Percentiles rank a stretch among this genome's conserved stretches.
Evolutionary conservation across 2,888 invertebrate species (phyloP).

Genomic region (Parochlus steinenii): DNA sequence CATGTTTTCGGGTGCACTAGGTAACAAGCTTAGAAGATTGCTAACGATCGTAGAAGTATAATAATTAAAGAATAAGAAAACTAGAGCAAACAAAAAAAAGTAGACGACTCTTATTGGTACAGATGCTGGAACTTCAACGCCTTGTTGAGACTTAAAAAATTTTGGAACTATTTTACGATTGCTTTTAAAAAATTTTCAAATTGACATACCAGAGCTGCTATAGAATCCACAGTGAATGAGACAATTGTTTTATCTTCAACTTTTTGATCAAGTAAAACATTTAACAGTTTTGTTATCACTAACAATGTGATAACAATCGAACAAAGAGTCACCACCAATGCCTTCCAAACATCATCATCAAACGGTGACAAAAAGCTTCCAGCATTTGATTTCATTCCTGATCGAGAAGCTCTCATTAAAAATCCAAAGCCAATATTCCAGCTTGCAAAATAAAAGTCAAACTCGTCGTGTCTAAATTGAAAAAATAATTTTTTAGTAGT

Average conservation of each 20-base stretch:
- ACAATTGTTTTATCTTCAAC: no score
- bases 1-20: slow-evolving; percentile 22
- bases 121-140: slow-evolving; percentile 21
- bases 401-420: no score
- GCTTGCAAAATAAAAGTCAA: no score
- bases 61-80: slow-evolving; percentile 26
- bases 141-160: slow-evolving; percentile 15
- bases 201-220: slow-evolving; percentile 25
- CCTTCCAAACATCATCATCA: slow-evolving; percentile 21
- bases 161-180: background rate
- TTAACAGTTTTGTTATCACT: no score
- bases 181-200: slow-evolving; percentile 12
- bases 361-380: slow-evolving; percentile 27
- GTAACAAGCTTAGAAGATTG: slow-evolving; percentile 23
- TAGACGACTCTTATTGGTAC: slow-evolving; percentile 21
- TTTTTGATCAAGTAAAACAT: slow-evolving; percentile 1
- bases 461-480: no score
- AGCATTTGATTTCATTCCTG: slow-evolving; percentile 18
- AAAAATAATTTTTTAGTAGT: no score
- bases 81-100: slow-evolving; percentile 21
- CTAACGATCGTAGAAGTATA: slow-evolving; percentile 29
- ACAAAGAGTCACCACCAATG: slow-evolving; percentile 1
- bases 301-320: no score
- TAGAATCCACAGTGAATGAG: slow-evolving; percentile 17
- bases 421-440: no score